A percentile compares a stretch with the other conserved stretches of the same genome.
phyloP scores from a whole-genome alignment of 2,113 vertebrate genomes.

The Plestiodon gilberti region DNA sequence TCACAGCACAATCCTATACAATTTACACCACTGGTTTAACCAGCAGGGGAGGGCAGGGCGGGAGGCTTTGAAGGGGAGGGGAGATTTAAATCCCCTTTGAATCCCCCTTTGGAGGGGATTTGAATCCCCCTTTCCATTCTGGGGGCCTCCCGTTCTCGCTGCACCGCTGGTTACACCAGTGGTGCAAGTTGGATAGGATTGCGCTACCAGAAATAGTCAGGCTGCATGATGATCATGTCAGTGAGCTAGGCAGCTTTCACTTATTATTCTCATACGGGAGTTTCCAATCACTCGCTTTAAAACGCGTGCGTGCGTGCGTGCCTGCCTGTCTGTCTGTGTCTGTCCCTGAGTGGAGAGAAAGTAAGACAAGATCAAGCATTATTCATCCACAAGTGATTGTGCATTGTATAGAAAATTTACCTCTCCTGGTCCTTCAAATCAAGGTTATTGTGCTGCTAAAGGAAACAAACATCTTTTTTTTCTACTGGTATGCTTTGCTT shows the following conservation, averaged over 20 bases:
- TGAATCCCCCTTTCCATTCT: no score
- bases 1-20: no score
- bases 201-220: no score
- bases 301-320: not conserved
- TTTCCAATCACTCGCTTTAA: not conserved
- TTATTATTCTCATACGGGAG: no score
- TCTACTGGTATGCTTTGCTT: not conserved
- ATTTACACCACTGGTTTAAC: no score
- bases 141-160: no score
- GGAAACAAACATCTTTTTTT: conserved; percentile 1
- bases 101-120: no score
- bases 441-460: not conserved
- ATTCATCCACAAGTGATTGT: not conserved
- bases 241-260: not conserved
- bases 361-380: not conserved
- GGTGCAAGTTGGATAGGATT: no score
- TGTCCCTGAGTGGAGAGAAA: not conserved
- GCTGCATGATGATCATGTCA: not conserved
- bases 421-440: conserved; percentile 5
- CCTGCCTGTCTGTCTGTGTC: not conserved
- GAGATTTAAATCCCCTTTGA: no score
- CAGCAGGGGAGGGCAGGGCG: no score
- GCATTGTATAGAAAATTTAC: not conserved
- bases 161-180: no score
- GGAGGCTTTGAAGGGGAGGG: no score